phyloP scores from a whole-genome alignment of 2,888 invertebrate genomes.

The Yponomeuta malinellus region DNA sequence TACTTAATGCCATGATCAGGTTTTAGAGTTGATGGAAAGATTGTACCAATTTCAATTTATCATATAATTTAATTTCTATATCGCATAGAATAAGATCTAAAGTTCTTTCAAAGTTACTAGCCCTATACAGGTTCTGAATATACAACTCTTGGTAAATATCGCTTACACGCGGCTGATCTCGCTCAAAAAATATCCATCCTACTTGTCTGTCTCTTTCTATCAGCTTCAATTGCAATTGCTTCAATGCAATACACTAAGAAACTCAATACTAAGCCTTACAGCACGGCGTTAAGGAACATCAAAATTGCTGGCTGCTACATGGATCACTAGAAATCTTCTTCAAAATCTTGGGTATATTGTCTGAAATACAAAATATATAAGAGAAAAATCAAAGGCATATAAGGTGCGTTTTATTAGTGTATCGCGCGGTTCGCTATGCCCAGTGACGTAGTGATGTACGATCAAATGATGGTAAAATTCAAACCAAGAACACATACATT shows the following conservation, averaged over 20 bases:
- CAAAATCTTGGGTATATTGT: too few relatives aligned
- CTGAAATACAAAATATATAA: background rate
- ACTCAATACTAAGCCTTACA: background rate
- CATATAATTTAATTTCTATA: background rate
- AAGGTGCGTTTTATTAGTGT: too few relatives aligned
- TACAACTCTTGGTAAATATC: background rate
- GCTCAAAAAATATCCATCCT: background rate
- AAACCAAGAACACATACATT: too few relatives aligned
- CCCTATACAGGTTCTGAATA: conserved; percentile 1
- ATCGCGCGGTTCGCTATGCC: too few relatives aligned
- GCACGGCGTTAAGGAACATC: background rate
- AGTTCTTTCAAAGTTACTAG: background rate
- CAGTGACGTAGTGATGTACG: too few relatives aligned
- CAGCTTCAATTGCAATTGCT: too few relatives aligned
- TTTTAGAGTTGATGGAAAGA: background rate
- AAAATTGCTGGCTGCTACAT: background rate
- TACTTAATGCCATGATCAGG: conserved; percentile 10
- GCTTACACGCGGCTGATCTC: background rate
- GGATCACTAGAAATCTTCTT: too few relatives aligned
- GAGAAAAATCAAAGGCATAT: background rate
- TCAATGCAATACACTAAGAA: background rate
- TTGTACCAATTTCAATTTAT: background rate
- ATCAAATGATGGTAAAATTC: too few relatives aligned
- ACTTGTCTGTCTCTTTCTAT: background rate
- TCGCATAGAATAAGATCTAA: background rate